phyloP scores from a whole-genome alignment of 2,113 vertebrate species.

The Pachycephala philippinensis region DNA sequence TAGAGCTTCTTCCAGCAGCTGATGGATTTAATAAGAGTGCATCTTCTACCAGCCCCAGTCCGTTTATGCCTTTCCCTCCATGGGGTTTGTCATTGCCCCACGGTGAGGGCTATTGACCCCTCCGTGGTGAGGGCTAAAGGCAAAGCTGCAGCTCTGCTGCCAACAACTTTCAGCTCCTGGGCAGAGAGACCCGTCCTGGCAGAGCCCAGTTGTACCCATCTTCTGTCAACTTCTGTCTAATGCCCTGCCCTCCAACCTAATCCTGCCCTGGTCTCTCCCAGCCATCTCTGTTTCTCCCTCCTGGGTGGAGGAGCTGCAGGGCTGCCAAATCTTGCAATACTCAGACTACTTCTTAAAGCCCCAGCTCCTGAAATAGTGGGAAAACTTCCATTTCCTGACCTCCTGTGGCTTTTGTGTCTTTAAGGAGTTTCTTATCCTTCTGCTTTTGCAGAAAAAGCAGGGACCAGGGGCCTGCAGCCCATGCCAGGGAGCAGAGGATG shows the following conservation, averaged over 20 bases:
- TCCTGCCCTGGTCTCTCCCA: slow-evolving; percentile 5
- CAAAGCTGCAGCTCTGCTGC: neutral
- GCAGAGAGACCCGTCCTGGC: neutral
- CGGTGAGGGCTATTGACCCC: too few relatives aligned
- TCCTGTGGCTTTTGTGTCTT: neutral
- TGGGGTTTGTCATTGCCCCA: accelerated
- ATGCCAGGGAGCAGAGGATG: neutral
- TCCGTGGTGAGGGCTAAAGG: neutral
- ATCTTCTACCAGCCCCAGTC: neutral
- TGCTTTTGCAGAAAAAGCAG: neutral
- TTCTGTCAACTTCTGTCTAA: neutral
- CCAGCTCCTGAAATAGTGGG: neutral
- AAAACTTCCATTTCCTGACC: neutral
- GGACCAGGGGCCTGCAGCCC: neutral
- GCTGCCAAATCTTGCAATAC: slow-evolving; percentile 21
- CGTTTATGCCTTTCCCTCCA: neutral
- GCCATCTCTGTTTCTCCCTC: neutral
- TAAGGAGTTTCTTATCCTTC: neutral
- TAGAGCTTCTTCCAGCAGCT: neutral
- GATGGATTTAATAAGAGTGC: neutral
- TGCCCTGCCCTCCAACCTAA: neutral
- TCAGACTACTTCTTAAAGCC: slow-evolving; percentile 18
- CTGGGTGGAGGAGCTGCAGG: neutral
- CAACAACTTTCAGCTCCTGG: neutral
- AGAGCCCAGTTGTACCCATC: neutral